These are phyloP conservation scores for Ostrea edulis DNA, from an alignment of 1,140 invertebrate species.

Conservation along the genomic window DNA sequence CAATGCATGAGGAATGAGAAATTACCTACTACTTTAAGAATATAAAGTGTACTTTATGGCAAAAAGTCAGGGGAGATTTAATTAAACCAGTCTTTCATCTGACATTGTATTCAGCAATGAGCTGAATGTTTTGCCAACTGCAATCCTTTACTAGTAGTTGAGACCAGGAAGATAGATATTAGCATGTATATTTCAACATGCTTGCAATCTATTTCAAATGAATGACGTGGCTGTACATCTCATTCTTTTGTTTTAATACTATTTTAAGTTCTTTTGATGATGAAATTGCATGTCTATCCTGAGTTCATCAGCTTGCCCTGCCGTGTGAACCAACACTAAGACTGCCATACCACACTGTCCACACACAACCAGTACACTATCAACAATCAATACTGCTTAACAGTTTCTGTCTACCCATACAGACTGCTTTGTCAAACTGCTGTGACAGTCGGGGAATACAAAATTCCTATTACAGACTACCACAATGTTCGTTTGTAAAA, in stretches of 20 bases:
- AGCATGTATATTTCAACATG: constrained; percentile 5
- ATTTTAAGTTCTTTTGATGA: background rate
- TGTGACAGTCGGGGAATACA: background rate
- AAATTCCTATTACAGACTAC: background rate
- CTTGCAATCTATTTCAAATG: background rate
- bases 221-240: background rate
- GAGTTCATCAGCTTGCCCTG: background rate
- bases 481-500: background rate
- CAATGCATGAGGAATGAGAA: background rate
- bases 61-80: background rate
- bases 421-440: background rate
- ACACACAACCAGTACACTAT: background rate
- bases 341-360: background rate
- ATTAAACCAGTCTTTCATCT: background rate
- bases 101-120: background rate
- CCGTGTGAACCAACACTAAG: background rate
- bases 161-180: background rate
- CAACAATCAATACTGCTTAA: background rate
- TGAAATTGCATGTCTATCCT: background rate
- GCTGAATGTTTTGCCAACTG: background rate
- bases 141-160: background rate
- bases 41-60: background rate
- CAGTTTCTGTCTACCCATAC: background rate
- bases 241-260: background rate
- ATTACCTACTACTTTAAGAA: background rate